Evolutionary conservation across 1,140 invertebrate species (phyloP), one percentile per base, ranked within the genome.

Genomic region (Drosophila guanche): DNA sequence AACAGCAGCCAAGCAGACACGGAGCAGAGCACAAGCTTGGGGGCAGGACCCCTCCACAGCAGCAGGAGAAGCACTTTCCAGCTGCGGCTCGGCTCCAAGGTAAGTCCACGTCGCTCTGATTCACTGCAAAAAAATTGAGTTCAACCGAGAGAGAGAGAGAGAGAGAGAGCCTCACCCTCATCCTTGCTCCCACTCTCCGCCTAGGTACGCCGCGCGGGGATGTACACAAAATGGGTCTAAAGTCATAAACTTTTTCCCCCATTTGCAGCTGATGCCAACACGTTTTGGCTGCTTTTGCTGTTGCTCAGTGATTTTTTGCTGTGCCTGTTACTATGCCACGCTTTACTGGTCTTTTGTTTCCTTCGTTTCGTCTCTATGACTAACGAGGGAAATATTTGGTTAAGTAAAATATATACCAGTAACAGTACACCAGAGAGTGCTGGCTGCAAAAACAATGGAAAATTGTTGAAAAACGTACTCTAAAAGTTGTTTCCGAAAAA

Each of bases 321-420:
- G 33, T 76, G 81, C 81, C 81, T 80, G 79, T 86, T 86, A 86
- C 81, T 86, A 86, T 53, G 74, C 69, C 65, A 70, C 74, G 76
- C 79, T 76, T 76, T 69, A 65, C 60, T 83, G 69, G 68, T 61
- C 73, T 61, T 86, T 85, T 85, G 77, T 86, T 86, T 72, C 69
- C 76, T 81, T 47, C 58, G 33, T 4, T 12, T 37, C 33, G 33
- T 37, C 33, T 37, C 33, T 37, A 37, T 75, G 76, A 79, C 81
- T 86, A 85, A 85, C 81, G 81, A 86, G 81, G 68, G 79, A 79
- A 85, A 86, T 85, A 85, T 85, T 86, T 80, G 80, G 80, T 85
- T 85, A 85, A 85, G 76, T 85, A 76, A 84, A 81, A 79, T 78
- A 71, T 76, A 51, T 54, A 50, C 53, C 47, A n/a, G 42, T n/a